Evolutionary conservation across 2,113 vertebrate species (phyloP).

Genomic region (Microcebus murinus): DNA sequence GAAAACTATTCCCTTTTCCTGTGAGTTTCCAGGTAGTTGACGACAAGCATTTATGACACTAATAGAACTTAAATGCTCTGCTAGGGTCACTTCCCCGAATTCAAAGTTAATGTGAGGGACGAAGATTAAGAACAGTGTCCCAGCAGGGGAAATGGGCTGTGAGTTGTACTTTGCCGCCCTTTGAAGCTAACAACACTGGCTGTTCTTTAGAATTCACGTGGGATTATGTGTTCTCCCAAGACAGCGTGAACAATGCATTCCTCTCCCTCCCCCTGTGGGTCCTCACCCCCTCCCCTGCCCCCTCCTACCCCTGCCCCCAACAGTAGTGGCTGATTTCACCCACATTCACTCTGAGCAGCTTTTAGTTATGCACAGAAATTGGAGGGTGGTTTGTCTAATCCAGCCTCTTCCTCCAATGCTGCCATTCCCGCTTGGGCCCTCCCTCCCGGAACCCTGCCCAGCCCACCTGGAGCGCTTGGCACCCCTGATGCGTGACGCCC

Average conservation of each 20-base stretch:
- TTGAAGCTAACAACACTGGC: background rate
- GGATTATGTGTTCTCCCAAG: background rate
- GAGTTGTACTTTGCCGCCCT: accelerated
- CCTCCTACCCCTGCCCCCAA: accelerated
- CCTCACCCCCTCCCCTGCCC: background rate
- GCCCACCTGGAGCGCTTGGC: background rate
- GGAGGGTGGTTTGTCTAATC: no score
- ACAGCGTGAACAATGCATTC: accelerated
- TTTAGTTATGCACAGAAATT: background rate
- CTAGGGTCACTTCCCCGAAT: background rate
- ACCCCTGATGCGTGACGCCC: accelerated
- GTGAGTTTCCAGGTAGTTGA: background rate
- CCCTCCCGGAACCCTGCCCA: background rate
- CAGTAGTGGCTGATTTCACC: background rate
- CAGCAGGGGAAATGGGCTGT: background rate
- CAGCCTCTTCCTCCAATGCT: background rate
- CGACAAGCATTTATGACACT: background rate
- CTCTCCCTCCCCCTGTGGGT: background rate
- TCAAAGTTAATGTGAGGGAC: background rate
- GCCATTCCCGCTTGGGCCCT: accelerated
- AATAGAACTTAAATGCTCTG: background rate
- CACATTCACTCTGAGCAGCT: background rate
- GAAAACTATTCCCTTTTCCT: background rate
- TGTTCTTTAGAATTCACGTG: background rate
- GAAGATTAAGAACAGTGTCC: background rate